A percentile compares a stretch with the other conserved stretches of the same genome.
Conservation (phyloP, 2,797 vertebrate genomes). For the Jordanella pulchra region DNA sequence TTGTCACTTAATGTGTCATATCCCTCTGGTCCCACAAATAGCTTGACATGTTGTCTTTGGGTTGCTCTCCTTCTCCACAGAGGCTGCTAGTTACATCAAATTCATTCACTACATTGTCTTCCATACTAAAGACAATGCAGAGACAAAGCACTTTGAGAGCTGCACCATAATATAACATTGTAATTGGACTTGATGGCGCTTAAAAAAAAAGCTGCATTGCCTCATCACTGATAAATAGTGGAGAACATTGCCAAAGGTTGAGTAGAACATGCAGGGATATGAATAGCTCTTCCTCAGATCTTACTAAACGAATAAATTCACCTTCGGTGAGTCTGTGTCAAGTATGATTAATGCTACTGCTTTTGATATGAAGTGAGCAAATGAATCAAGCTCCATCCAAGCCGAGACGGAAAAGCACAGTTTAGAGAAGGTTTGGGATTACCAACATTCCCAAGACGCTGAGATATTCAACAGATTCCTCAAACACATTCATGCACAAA, state of each 20-base stretch:
- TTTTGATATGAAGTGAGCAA: slow-evolving; percentile 45
- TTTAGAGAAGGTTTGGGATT: slow-evolving; percentile 46
- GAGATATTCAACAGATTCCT: slow-evolving; percentile 57
- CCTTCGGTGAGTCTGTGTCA: slow-evolving; percentile 36
- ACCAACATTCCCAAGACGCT: slow-evolving; percentile 52
- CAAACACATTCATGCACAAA: slow-evolving; percentile 52
- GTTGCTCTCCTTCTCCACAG: slow-evolving; percentile 17
- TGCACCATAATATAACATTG: slow-evolving; percentile 30
- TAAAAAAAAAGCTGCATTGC: slow-evolving; percentile 20
- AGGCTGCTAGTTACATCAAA: slow-evolving; percentile 16
- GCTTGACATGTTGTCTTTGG: slow-evolving; percentile 50
- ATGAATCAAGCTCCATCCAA: slow-evolving; percentile 47
- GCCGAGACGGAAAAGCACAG: slow-evolving; percentile 41
- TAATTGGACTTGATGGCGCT: slow-evolving; percentile 31
- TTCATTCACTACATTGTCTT: slow-evolving; percentile 35
- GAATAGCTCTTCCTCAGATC: slow-evolving; percentile 26
- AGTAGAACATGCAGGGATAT: slow-evolving; percentile 14
- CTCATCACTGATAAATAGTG: slow-evolving; percentile 33
- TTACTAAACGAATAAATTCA: slow-evolving; percentile 3
- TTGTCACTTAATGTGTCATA: slow-evolving; percentile 66
- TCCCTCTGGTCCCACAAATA: slow-evolving; percentile 69
- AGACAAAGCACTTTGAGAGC: slow-evolving; percentile 27
- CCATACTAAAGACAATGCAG: slow-evolving; percentile 30
- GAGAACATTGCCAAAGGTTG: slow-evolving; percentile 12
- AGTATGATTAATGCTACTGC: slow-evolving; percentile 52